Conservation (phyloP, 1,140 invertebrate genomes). For the Euborellia annulipes region DNA sequence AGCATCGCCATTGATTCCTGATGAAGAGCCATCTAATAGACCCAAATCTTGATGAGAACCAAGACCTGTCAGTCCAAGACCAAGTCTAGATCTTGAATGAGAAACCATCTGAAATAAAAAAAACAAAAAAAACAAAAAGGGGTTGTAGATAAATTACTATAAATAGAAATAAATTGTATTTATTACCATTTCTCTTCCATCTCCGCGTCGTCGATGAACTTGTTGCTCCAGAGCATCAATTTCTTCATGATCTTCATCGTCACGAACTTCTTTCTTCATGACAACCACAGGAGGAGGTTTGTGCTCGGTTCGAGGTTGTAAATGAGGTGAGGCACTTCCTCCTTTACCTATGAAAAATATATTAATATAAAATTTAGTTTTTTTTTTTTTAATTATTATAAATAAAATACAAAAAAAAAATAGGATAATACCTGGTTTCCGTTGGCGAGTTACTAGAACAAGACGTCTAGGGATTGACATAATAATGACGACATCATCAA, state of each 20-base stretch:
- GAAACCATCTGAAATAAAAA: background rate
- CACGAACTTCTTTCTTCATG: conserved; percentile 75
- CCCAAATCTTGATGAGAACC: conserved; percentile 28
- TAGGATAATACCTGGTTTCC: conserved; percentile 17
- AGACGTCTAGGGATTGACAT: conserved; percentile 96
- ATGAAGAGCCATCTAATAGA: conserved; percentile 31
- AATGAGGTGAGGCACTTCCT: conserved; percentile 44
- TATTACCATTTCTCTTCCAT: conserved; percentile 60
- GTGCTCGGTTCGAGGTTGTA: conserved; percentile 54
- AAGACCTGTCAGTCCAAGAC: conserved; percentile 41
- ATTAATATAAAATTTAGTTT: background rate
- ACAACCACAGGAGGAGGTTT: conserved; percentile 86
- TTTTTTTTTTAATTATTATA: background rate
- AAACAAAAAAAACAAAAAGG: background rate
- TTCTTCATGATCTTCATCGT: conserved; percentile 70
- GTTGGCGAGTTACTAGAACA: conserved; percentile 72
- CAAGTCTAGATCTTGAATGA: conserved; percentile 41
- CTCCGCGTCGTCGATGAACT: conserved; percentile 28
- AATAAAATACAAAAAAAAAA: background rate
- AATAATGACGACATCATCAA: conserved; percentile 97
- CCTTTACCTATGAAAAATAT: conserved; percentile 30
- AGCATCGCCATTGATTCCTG: conserved; percentile 13
- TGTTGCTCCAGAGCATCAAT: conserved; percentile 29
- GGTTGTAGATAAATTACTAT: no score
- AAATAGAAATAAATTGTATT: no score